These are phyloP conservation scores for Marmota monax DNA, from an alignment of 2,113 vertebrate species.

Conservation along the genomic window DNA sequence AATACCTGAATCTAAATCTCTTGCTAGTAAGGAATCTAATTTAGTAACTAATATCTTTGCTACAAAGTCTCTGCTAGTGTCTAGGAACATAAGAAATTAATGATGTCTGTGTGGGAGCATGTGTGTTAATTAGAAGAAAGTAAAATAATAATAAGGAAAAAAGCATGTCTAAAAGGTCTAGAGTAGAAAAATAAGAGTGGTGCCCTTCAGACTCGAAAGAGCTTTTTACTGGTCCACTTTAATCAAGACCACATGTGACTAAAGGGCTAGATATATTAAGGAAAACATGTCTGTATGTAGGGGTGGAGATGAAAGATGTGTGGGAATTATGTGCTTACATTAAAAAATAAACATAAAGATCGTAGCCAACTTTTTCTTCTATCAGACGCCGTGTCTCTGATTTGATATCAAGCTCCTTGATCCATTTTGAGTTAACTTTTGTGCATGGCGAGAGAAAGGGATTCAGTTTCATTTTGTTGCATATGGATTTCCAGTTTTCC, in stretches of 20 bases:
- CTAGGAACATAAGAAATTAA: not conserved
- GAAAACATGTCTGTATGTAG: not conserved
- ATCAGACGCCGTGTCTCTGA: too few relatives aligned
- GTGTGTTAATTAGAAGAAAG: not conserved
- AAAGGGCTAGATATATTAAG: not conserved
- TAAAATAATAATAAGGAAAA: not conserved
- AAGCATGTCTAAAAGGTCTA: not conserved
- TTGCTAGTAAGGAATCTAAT: too few relatives aligned
- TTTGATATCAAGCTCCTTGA: too few relatives aligned
- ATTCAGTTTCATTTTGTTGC: too few relatives aligned
- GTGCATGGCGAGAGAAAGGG: too few relatives aligned
- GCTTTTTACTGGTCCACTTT: not conserved
- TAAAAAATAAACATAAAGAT: not conserved
- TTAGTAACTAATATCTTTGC: too few relatives aligned
- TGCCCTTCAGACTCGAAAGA: not conserved
- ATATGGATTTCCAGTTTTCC: too few relatives aligned
- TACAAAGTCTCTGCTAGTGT: not conserved
- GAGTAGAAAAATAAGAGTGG: not conserved
- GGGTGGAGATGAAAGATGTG: not conserved
- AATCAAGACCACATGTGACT: not conserved
- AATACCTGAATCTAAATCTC: not conserved
- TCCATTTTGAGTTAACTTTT: too few relatives aligned
- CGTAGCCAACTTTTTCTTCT: too few relatives aligned
- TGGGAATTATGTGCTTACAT: not conserved
- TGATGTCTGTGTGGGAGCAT: not conserved